Conservation (phyloP, 30 jellyfish, hydroid and myxozoan species). For the Clytia hemisphaerica region DNA sequence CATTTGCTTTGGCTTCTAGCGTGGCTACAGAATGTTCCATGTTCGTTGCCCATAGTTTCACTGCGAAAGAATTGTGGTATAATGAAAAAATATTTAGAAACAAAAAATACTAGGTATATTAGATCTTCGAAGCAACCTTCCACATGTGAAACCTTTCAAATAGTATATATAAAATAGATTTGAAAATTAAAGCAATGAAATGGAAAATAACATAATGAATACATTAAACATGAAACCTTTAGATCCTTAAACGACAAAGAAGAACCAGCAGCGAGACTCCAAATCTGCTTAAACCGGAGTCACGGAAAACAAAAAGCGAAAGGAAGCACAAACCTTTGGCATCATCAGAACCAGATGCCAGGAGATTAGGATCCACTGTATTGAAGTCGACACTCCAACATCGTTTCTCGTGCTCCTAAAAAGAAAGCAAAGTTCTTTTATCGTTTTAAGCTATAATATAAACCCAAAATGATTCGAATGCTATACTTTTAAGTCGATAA, state of each 20-base stretch:
- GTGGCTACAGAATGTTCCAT: constrained; percentile 96
- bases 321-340: constrained; percentile 95
- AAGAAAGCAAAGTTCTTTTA: neutral
- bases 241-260: no score
- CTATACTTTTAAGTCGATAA: neutral
- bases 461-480: neutral
- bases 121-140: no score
- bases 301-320: no score
- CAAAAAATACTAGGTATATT: no score
- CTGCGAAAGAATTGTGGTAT: constrained; percentile 14
- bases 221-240: no score
- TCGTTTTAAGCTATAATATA: no score
- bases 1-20: constrained; percentile 91
- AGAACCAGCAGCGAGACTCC: no score
- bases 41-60: constrained; percentile 91
- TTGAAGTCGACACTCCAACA: constrained; percentile 99
- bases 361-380: constrained; percentile 79
- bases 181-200: no score
- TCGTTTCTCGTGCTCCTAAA: constrained; percentile 91
- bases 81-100: neutral
- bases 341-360: constrained; percentile 99
- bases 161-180: no score
- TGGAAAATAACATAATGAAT: no score
- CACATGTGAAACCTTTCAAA: no score
- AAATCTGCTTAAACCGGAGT: no score